Evolutionary conservation across 2,113 vertebrate species (phyloP), one percentile per base, ranked within the genome.

Genomic region (Rhabdomys dilectus): DNA sequence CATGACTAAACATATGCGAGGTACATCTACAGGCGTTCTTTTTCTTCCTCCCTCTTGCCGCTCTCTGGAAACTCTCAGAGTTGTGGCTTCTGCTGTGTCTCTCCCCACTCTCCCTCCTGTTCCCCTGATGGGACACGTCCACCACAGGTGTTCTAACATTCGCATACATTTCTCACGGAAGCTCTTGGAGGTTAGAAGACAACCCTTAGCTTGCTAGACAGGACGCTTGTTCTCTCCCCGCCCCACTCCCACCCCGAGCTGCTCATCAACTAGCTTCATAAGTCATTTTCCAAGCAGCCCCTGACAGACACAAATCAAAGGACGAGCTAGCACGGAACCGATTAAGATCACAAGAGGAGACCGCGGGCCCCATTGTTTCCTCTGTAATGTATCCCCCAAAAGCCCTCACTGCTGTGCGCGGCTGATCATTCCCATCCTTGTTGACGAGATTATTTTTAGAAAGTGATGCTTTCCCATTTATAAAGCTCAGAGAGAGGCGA

Each of bases 361-460:
- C 51, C n/a, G 90, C 64, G 81, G 77, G 82, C 66, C 22, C 66
- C 87, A 45, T 87, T 97, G 91, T 96, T 96, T 75, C 77, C 81
- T 86, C 94, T 64, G 36, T 39, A 85, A 86, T 77, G 39, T 36
- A 60, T 85, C 84, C 42, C 90, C 78, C 80, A 5, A 60, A 91
- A 45, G 0, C 0, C 66, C 34, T 29, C 26, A 2, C 86, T 87
- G 95, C 89, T 94, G 77, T 70, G 91, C 95, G 17, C 34, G 58
- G 86, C 53, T 77, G 86, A 92, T 51, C 86, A 89, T 21, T 53
- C 91, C 82, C n/a, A 39, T 75, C 39, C 95, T 96, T 97, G 97
- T 94, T 97, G 96, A 97, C 78, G 91, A 95, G 89, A 88, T 94
- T 97, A 97, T 97, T 97, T 98, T 98, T 98, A 96, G 97, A 89